A percentile compares a stretch with the other conserved stretches of the same genome.
Evolutionary conservation across 2,113 vertebrate genomes (phyloP).

Genomic region (Grammomys dolichurus): DNA sequence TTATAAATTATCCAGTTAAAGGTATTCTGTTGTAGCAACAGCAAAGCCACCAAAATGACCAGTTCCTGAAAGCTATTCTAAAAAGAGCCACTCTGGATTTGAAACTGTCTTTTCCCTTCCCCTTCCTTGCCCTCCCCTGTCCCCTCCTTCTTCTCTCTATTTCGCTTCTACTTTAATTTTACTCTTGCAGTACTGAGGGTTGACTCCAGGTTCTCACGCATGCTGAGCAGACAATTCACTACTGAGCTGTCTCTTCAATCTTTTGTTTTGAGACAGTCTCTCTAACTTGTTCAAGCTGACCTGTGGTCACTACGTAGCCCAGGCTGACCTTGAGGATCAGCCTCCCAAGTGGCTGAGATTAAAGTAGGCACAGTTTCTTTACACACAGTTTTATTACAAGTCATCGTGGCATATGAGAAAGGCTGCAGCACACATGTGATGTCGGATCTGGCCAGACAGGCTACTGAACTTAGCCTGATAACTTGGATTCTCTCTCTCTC

Average conservation of each 20-base stretch:
- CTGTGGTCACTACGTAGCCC: neutral
- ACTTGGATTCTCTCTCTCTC: too few species aligned
- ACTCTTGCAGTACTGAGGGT: neutral
- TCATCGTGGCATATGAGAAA: accelerated
- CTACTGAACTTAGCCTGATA: neutral
- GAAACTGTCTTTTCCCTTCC: neutral
- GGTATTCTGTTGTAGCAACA: neutral
- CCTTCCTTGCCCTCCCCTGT: accelerated
- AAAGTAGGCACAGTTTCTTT: neutral
- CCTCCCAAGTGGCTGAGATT: neutral
- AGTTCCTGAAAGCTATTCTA: neutral
- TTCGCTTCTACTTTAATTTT: neutral
- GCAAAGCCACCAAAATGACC: neutral
- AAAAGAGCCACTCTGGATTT: neutral
- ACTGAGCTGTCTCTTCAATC: neutral
- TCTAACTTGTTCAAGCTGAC: neutral
- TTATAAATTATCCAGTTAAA: neutral
- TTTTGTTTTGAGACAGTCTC: neutral
- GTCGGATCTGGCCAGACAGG: neutral
- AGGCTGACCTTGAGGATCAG: neutral
- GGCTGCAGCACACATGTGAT: neutral
- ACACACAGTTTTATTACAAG: neutral
- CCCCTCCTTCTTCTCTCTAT: neutral
- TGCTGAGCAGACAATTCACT: neutral
- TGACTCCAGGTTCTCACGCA: neutral